Base-by-base conservation (phyloP, 2,113 vertebrate genomes). In the Gymnocephalus cernua region DNA sequence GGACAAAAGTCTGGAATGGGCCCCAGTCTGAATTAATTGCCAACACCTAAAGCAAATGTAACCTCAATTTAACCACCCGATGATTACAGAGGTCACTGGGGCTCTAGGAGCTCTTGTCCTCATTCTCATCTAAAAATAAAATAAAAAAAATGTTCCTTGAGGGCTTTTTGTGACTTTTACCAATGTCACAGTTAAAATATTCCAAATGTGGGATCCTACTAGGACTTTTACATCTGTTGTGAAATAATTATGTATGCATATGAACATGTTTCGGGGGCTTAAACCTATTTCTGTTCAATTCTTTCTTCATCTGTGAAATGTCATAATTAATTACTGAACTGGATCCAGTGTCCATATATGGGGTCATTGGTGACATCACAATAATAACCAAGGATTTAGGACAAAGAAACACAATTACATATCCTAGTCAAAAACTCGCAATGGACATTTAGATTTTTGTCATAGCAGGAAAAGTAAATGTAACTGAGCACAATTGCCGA, bases 101-200 rank as follows among this genome's bases (percentile, higher is more conserved):
- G 86, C 89, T 84, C 79, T 59, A 62, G 77, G 63, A 86, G 88
- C 79, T 56, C 80, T 73, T 80, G 88, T 90, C 90, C 89, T 92
- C 64, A 82, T 88, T 93, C 78, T 76, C 68, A 62, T 44, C 6
- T 13, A 41, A 54, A 72, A 65, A 65, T 58, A 73, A 61, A 59
- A 79, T 4, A 32, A 29, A 29, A 29, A 80, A 69, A 44, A 32
- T 79, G 64, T 70, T 88, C 76, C 91, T 89, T 67, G 13, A 79
- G 88, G 91, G 88, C 78, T 79, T 70, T 23, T 61, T 73, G 54
- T 78, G 91, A 92, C 92, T 92, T 94, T 83, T 89, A 75, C 71
- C 86, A 93, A 93, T 90, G 92, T 90, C 91, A 93, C 74, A 38
- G 63, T 77, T 65, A 83, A 88, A 89, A 74, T 86, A 72, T 86